Percentiles rank a stretch among this genome's conserved stretches.
phyloP scores from a whole-genome alignment of 37 sponge, comb jelly and placozoan genomes.

The Ephydatia muelleri region DNA sequence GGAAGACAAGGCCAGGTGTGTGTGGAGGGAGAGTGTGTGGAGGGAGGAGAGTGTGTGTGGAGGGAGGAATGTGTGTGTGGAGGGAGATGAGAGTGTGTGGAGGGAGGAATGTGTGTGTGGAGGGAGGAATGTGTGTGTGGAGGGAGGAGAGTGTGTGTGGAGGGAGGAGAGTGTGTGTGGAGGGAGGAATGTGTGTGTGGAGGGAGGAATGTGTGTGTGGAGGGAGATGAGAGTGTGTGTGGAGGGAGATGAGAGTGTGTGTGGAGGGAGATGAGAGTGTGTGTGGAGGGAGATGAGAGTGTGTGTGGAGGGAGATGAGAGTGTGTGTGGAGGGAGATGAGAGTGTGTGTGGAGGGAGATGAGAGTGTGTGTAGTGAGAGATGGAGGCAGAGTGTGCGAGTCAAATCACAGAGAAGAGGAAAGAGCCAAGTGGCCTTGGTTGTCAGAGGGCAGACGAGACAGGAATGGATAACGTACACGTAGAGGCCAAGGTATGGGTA shows the following conservation, averaged over 20 bases:
- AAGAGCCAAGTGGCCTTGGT: too few relatives aligned
- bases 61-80: not conserved
- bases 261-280: too few relatives aligned
- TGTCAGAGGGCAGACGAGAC: not conserved
- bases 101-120: not conserved
- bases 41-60: not conserved
- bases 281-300: not conserved
- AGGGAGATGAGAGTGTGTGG: not conserved
- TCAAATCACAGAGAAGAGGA: too few relatives aligned
- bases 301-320: not conserved
- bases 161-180: not conserved
- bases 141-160: conserved; percentile 1
- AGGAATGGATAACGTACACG: not conserved
- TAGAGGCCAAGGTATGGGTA: not conserved
- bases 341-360: too few relatives aligned
- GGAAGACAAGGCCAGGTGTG: not conserved
- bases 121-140: not conserved
- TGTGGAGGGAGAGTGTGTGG: not conserved
- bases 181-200: too few relatives aligned
- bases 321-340: too few relatives aligned
- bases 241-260: too few relatives aligned
- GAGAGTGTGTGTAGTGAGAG: not conserved
- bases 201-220: too few relatives aligned
- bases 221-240: not conserved
- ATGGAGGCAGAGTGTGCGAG: too few relatives aligned